phyloP scores from a whole-genome alignment of 2,797 vertebrate species.

The Rachycentron canadum region DNA sequence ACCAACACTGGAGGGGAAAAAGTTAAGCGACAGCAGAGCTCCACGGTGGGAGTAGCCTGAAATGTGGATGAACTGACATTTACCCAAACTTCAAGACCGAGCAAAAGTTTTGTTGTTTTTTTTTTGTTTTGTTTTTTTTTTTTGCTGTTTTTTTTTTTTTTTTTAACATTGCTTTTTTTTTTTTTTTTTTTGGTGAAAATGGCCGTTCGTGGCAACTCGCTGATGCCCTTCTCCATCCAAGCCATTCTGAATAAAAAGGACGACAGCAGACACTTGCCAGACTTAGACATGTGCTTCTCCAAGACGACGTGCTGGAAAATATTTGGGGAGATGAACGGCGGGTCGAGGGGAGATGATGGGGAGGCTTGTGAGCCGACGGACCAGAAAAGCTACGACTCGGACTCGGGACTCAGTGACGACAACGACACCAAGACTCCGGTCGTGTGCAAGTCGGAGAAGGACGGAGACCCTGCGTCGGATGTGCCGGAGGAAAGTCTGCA shows the following conservation, averaged over 20 bases:
- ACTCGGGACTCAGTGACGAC: conserved; percentile 94
- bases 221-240: conserved; percentile 98
- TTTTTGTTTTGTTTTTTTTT: neutral
- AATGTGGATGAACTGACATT: conserved; percentile 77
- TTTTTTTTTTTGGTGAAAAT: conserved; percentile 78
- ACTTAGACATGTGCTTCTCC: conserved; percentile 88
- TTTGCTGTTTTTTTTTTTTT: conserved; percentile 30
- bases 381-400: conserved; percentile 91
- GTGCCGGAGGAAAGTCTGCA: conserved; percentile 83
- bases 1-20: conserved; percentile 46
- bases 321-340: conserved; percentile 86
- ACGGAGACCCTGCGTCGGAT: conserved; percentile 78
- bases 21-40: conserved; percentile 43
- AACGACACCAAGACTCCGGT: conserved; percentile 84
- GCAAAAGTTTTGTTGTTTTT: conserved; percentile 50
- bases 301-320: conserved; percentile 92
- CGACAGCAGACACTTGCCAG: conserved; percentile 84
- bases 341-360: conserved; percentile 68
- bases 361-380: conserved; percentile 78
- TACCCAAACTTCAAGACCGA: conserved; percentile 38
- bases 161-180: no score
- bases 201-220: conserved; percentile 91
- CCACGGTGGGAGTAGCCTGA: conserved; percentile 54
- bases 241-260: conserved; percentile 96
- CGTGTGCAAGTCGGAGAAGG: conserved; percentile 77